A percentile compares a stretch with the other conserved stretches of the same genome.
Evolutionary conservation across 2,797 vertebrate genomes (phyloP).

Genomic region (Molossus molossus): DNA sequence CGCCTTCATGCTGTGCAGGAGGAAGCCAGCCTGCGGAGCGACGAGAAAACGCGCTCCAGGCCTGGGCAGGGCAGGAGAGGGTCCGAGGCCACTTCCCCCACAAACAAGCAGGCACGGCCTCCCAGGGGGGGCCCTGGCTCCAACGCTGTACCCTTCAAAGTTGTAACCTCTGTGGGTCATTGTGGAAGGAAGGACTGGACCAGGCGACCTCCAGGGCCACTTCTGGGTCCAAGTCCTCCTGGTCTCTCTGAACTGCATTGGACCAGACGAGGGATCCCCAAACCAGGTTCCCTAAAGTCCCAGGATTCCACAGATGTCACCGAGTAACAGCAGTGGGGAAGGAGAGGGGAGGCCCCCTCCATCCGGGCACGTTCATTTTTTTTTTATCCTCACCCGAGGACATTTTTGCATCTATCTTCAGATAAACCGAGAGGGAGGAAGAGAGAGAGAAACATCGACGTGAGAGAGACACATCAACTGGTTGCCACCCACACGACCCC

Average conservation of each 20-base stretch:
- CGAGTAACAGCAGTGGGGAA: neutral
- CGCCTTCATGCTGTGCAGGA: rapidly evolving
- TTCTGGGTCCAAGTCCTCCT: neutral
- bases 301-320: neutral
- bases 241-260: neutral
- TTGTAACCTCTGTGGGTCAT: rapidly evolving
- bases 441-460: too few relatives aligned
- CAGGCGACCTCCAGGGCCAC: neutral
- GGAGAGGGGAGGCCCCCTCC: too few relatives aligned
- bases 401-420: too few relatives aligned
- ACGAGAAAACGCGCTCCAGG: neutral
- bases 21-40: rapidly evolving
- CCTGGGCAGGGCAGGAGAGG: neutral
- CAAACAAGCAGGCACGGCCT: rapidly evolving
- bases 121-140: rapidly evolving
- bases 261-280: neutral
- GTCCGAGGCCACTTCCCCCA: neutral
- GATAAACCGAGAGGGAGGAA: too few relatives aligned
- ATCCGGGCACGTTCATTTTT: too few relatives aligned
- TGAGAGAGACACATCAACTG: too few relatives aligned
- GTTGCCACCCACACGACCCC: too few relatives aligned
- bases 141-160: rapidly evolving
- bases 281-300: neutral
- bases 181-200: neutral
- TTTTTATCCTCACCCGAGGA: too few relatives aligned